Conservation (phyloP, 2,888 invertebrate genomes). For the Drosophila atripex region DNA sequence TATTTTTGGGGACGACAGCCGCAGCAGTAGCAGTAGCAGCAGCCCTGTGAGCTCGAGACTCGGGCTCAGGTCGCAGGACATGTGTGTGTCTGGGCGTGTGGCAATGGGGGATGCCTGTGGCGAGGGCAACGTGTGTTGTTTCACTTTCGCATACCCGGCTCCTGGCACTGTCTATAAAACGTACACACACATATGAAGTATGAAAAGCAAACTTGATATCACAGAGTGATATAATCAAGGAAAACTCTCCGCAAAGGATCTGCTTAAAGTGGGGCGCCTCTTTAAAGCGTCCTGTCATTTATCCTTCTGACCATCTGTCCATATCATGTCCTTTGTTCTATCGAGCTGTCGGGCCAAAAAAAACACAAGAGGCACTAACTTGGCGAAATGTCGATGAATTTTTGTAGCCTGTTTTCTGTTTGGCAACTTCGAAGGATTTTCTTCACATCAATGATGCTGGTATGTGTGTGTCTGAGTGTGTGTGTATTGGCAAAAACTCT, state of each 20-base stretch:
- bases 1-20: slow-evolving; percentile 68
- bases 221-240: background rate
- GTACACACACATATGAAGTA: background rate
- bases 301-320: slow-evolving; percentile 18
- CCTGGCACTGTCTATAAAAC: slow-evolving; percentile 5
- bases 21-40: slow-evolving; percentile 17
- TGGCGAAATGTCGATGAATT: slow-evolving; percentile 32
- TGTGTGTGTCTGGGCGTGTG: slow-evolving; percentile 13
- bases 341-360: background rate
- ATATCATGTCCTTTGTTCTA: slow-evolving; percentile 13
- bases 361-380: slow-evolving; percentile 19
- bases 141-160: background rate
- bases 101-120: slow-evolving; percentile 19
- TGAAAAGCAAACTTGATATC: background rate
- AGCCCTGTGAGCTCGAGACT: slow-evolving; percentile 19
- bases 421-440: slow-evolving; percentile 56
- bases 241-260: background rate
- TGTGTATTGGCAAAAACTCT: slow-evolving; percentile 53
- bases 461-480: slow-evolving; percentile 17
- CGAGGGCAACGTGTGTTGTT: slow-evolving; percentile 24
- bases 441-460: slow-evolving; percentile 62
- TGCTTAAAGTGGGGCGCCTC: background rate
- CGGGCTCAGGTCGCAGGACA: slow-evolving; percentile 14
- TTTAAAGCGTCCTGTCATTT: slow-evolving; percentile 2
- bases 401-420: slow-evolving; percentile 45